Conservation (phyloP, 2,888 invertebrate species). For the Margaritifera margaritifera region DNA sequence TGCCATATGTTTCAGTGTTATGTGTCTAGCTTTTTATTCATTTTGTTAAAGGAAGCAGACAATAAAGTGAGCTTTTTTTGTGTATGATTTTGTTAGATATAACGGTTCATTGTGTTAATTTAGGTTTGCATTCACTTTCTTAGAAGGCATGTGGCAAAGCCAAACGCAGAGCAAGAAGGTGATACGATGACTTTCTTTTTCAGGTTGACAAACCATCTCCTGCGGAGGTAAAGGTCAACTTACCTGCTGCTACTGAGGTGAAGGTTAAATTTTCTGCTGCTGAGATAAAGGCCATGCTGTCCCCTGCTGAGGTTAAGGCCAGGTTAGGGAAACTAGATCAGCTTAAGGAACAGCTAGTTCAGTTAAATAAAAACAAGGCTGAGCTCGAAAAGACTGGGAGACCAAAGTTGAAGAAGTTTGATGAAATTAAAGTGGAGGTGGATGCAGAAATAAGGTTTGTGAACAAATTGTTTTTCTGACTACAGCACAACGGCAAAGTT, state of each 20-base stretch:
- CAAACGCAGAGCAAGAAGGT: no score
- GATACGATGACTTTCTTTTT: background rate
- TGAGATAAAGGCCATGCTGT: slow-evolving; percentile 22
- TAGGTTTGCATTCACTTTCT: no score
- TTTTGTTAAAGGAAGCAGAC: no score
- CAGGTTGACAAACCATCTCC: background rate
- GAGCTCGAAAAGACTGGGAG: slow-evolving; percentile 34
- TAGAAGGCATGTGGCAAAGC: no score
- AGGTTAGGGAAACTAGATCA: slow-evolving; percentile 61
- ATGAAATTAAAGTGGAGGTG: slow-evolving; percentile 40
- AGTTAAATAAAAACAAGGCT: slow-evolving; percentile 51
- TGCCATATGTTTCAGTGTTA: no score
- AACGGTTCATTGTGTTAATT: no score
- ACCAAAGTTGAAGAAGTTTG: slow-evolving; percentile 45
- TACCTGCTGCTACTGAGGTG: background rate
- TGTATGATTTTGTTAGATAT: no score
- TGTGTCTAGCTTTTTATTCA: no score
- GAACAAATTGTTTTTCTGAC: background rate
- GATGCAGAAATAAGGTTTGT: slow-evolving; percentile 21
- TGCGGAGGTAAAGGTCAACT: background rate
- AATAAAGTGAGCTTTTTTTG: no score
- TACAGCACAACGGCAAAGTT: no score
- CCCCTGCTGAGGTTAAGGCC: slow-evolving; percentile 37
- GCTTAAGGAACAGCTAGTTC: slow-evolving; percentile 55
- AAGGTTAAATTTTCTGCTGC: slow-evolving; percentile 8